Conservation (phyloP, 2,888 invertebrate genomes). For the Brachycybe producta region DNA sequence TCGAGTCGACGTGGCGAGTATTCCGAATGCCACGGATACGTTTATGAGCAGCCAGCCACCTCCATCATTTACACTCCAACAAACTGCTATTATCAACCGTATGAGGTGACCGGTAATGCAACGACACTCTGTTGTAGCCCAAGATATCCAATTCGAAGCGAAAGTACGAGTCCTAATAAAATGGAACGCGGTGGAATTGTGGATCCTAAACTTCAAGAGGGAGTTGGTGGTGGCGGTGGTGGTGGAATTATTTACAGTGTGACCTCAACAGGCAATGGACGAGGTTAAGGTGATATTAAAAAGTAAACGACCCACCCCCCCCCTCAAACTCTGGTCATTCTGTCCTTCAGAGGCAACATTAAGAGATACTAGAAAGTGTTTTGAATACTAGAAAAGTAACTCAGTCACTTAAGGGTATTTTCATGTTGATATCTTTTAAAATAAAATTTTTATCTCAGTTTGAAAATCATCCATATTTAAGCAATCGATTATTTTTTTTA, state of each 20-base stretch:
- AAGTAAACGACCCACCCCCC: too few species aligned
- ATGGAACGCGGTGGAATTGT: conserved; percentile 7
- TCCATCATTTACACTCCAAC: neutral
- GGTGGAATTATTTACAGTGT: neutral
- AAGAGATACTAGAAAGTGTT: too few species aligned
- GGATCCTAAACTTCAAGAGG: conserved; percentile 7
- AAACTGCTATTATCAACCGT: conserved; percentile 13
- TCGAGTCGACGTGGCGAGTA: conserved; percentile 5
- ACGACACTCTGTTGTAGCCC: neutral
- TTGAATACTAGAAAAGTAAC: too few species aligned
- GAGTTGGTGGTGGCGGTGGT: too few species aligned
- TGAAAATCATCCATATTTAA: too few species aligned
- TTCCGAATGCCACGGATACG: conserved; percentile 6
- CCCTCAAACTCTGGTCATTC: too few species aligned
- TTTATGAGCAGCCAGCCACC: conserved; percentile 8
- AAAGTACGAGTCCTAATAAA: neutral
- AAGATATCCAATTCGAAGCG: neutral
- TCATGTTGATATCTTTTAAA: too few species aligned
- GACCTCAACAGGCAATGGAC: conserved; percentile 1
- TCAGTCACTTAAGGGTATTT: too few species aligned
- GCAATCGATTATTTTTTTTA: too few species aligned
- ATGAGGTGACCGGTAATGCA: neutral
- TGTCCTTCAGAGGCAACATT: too few species aligned
- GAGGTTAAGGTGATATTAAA: conserved; percentile 2
- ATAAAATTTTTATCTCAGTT: too few species aligned